These are phyloP conservation scores for Tylochromis polylepis DNA, from an alignment of 2,113 vertebrate species.

Conservation along the genomic window DNA sequence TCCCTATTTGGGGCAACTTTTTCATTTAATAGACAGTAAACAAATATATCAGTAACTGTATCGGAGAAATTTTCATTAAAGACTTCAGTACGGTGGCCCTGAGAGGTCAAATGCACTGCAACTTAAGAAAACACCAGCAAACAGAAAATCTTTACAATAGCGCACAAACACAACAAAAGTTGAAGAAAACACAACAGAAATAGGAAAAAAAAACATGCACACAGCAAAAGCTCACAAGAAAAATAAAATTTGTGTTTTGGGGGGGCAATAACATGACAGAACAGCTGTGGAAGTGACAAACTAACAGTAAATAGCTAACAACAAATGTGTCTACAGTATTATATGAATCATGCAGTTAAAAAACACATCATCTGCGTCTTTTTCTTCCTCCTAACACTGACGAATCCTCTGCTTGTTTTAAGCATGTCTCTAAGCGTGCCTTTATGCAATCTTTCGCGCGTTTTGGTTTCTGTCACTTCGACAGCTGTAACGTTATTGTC, in stretches of 20 bases:
- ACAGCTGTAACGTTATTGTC: neutral
- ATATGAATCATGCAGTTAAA: neutral
- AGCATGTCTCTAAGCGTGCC: neutral
- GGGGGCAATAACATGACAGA: neutral
- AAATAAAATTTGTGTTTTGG: neutral
- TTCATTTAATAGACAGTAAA: neutral
- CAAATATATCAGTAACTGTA: too few species aligned
- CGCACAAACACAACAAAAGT: neutral
- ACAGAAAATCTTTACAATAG: neutral
- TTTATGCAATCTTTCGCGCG: neutral
- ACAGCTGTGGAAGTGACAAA: neutral
- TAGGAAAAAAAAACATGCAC: neutral
- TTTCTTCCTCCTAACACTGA: neutral
- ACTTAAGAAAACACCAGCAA: neutral
- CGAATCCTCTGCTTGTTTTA: neutral
- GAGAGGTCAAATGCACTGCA: neutral
- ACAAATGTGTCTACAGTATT: neutral
- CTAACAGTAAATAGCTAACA: neutral
- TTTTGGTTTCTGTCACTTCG: neutral
- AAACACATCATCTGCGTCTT: neutral
- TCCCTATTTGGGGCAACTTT: neutral
- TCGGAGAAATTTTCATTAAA: neutral
- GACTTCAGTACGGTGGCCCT: neutral
- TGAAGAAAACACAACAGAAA: neutral
- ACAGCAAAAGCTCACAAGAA: neutral